Conservation (phyloP, 2,888 invertebrate genomes). For the Deilephila porcellus region DNA sequence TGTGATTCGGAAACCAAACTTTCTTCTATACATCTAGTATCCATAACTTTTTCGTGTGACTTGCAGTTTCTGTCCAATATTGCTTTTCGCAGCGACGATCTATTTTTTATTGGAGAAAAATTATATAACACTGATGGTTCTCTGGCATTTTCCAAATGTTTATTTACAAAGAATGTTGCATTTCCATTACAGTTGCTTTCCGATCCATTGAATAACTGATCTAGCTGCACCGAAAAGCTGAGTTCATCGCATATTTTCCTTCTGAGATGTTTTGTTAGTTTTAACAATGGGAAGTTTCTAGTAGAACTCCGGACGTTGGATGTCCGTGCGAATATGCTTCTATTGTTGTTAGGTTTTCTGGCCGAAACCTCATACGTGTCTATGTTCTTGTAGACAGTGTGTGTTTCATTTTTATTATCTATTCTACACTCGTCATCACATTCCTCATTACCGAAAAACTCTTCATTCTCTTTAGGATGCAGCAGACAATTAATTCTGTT, state of each 20-base stretch:
- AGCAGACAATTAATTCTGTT: slow-evolving; percentile 64
- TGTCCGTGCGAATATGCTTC: slow-evolving; percentile 69
- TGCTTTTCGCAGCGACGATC: slow-evolving; percentile 67
- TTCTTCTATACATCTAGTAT: background rate
- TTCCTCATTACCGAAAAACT: slow-evolving; percentile 51
- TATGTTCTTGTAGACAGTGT: slow-evolving; percentile 57
- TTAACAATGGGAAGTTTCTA: slow-evolving; percentile 61
- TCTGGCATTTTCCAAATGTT: slow-evolving; percentile 46
- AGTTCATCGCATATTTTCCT: slow-evolving; percentile 60
- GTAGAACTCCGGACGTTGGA: slow-evolving; percentile 60
- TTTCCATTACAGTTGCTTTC: slow-evolving; percentile 43
- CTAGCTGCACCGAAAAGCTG: slow-evolving; percentile 72
- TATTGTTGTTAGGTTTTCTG: slow-evolving; percentile 49
- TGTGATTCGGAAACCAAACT: slow-evolving; percentile 38
- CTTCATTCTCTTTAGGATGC: slow-evolving; percentile 69
- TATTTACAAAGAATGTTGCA: slow-evolving; percentile 41
- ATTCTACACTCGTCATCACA: slow-evolving; percentile 52
- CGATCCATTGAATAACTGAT: slow-evolving; percentile 63
- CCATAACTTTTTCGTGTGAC: slow-evolving; percentile 19
- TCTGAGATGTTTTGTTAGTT: slow-evolving; percentile 65
- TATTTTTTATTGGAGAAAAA: slow-evolving; percentile 63
- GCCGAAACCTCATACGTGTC: slow-evolving; percentile 63
- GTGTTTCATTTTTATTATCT: slow-evolving; percentile 60
- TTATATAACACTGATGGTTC: slow-evolving; percentile 67
- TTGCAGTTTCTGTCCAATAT: slow-evolving; percentile 58